Base-by-base conservation (phyloP, 2,888 invertebrate species). In the Aporophyla lueneburgensis region DNA sequence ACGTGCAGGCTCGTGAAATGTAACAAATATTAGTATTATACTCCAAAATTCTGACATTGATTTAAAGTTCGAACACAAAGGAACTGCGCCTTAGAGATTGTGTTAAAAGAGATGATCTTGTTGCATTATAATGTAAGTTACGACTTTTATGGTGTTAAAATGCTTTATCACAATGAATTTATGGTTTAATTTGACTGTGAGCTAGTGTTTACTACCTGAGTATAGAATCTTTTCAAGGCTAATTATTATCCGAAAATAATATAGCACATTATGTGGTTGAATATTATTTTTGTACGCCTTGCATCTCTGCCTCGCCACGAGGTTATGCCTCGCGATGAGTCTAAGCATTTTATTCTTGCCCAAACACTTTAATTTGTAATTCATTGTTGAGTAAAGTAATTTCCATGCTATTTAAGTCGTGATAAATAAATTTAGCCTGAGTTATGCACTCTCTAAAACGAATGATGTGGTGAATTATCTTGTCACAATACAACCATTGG, bases 361-460 rank as follows among this genome's bases (percentile, higher is more conserved):
- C 33, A 63, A 54, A 27, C 16, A 73, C 24, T 33, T 62, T 56
- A 33, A 33, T 68, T 67, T 72, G 66, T 73, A 79, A 73, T 83
- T 76, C 66, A 83, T 83, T 88, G 87, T 81, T 10, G 54, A 53
- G 76, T 78, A 83, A 85, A 83, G 75, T 68, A 24, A 56, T 67
- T 80, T 74, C 51, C 33, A 81, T 66, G 43, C 77, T 59, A 73
- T 78, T 81, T 51, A 71, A 71, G 86, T 85, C 86, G 86, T 81
- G 74, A 78, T 88, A 81, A 86, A 75, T 76, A 74, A 86, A 74
- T 65, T 76, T 89, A 90, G 91, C 90, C 90, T 90, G 89, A 88
- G 90, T 91, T 88, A 73, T 89, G 90, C 92, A 92, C 91, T 89
- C 87, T 90, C 87, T 89, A 86, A 78, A 82, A 72, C 27, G 71